Base-by-base conservation (phyloP, 2,888 invertebrate species). In the Spodoptera exigua region DNA sequence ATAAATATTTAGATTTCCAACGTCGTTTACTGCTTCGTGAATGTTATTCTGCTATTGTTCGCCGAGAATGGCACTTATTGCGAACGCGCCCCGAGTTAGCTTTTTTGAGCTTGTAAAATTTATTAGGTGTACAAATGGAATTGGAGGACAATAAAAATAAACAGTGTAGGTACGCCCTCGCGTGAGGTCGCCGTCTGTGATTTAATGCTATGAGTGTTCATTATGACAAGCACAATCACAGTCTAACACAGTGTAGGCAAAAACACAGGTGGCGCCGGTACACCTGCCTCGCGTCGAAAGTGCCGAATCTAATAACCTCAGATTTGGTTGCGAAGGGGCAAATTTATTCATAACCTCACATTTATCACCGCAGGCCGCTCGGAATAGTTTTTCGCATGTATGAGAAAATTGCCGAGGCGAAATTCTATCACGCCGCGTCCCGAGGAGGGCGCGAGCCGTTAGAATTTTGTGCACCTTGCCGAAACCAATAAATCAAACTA, bases 401-500 rank as follows among this genome's bases (percentile, higher is more conserved):
- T 85, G 87, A 84, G 91, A 87, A 90, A 90, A 91, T 91, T 91
- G 90, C 86, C 84, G 85, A 83, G 80, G 81, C 86, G 70, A 86
- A 91, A 92, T 92, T 90, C 89, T 90, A 90, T 89, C 91, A 92
- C 87, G 89, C 79, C 76, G 81, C 78, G 77, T 78, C 78, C 74
- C 77, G 78, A 78, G 76, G 74, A 84, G 88, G 90, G 89, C 75
- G 82, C 80, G 82, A 75, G 81, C 88, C 89, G 90, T 89, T 89
- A 89, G 90, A 86, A 84, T 83, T 85, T 82, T 78, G 85, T 89
- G 90, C 93, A 93, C 93, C 93, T 93, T 93, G 89, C 89, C 90
- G 83, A 87, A 87, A 87, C 87, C 89, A 84, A 93, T 93, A 93
- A 93, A 93, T 93, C 93, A 93, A 89, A 91, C 89, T 90, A 92